phyloP scores from a whole-genome alignment of 2,113 vertebrate species.

The Tylochromis polylepis region DNA sequence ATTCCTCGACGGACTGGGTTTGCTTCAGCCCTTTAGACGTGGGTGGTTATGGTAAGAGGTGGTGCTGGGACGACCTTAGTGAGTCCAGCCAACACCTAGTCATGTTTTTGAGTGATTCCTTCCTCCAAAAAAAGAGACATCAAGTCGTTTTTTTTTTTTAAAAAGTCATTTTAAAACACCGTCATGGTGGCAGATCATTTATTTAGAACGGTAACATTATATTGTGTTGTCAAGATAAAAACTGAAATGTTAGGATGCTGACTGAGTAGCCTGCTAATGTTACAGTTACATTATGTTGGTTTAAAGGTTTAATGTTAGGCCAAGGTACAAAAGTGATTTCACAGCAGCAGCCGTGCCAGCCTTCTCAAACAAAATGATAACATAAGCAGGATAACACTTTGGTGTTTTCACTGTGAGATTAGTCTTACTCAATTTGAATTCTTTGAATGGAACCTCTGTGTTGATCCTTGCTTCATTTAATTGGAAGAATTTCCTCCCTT shows the following conservation, averaged over 20 bases:
- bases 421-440: neutral
- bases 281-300: neutral
- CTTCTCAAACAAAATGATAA: neutral
- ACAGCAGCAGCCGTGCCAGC: neutral
- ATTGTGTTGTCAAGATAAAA: neutral
- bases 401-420: neutral
- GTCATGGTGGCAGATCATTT: neutral
- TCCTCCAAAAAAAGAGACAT: neutral
- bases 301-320: neutral
- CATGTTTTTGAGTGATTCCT: neutral
- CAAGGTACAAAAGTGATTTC: neutral
- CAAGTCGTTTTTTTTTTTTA: too few species aligned
- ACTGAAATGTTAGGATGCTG: neutral
- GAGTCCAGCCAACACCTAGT: neutral
- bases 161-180: neutral
- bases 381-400: neutral
- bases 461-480: neutral
- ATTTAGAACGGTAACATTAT: neutral
- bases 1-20: neutral
- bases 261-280: neutral
- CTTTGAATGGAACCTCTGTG: neutral
- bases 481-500: neutral
- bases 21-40: neutral
- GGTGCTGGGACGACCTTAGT: neutral
- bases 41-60: neutral